Base-by-base conservation (phyloP, 2,113 vertebrate species). In the Hyaena hyaena region DNA sequence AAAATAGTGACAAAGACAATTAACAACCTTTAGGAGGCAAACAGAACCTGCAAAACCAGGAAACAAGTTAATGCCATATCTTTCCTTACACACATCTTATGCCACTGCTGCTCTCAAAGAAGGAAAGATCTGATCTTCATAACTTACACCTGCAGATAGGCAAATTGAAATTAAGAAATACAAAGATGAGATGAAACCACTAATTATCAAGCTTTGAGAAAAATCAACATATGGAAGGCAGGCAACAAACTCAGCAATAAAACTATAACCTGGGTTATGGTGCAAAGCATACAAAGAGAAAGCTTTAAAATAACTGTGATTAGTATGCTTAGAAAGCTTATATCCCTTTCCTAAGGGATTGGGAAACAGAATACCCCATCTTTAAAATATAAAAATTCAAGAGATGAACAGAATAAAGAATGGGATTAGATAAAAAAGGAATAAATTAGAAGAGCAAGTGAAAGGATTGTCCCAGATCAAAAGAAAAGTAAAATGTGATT, bases 311-410 rank as follows among this genome's bases (percentile, higher is more conserved):
- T 50, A 39, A 80, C 5, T 66, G 9, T 74, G 35, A 90, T 87
- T 83, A 45, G 69, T 89, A 63, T 63, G 3, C 5, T 83, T 68
- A 61, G 11, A 82, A 93, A 84, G 23, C 71, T 45, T 74, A 39
- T 11, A 33, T 71, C 21, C 5, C 14, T 69, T 65, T 76, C 23
- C 55, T 10, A 58, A 58, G 53, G 63, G 6, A 77, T 28, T 87
- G 39, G 11, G 65, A 66, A 71, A 77, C 28, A 73, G 79, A 68
- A 93, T 71, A 90, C 43, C 5, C n/a, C 9, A 90, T 77, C 24
- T 90, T 81, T 24, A 89, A 80, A 53, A 43, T 58, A 90, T 33
- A 35, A 79, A 90, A 89, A 94, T 73, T 82, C 8, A 86, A 85
- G 76, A 74, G 2, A 63, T n/a, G 17, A 85, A 17, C 14, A 39